Conservation (phyloP, 1,140 invertebrate species). For the Nasonia vitripennis region DNA sequence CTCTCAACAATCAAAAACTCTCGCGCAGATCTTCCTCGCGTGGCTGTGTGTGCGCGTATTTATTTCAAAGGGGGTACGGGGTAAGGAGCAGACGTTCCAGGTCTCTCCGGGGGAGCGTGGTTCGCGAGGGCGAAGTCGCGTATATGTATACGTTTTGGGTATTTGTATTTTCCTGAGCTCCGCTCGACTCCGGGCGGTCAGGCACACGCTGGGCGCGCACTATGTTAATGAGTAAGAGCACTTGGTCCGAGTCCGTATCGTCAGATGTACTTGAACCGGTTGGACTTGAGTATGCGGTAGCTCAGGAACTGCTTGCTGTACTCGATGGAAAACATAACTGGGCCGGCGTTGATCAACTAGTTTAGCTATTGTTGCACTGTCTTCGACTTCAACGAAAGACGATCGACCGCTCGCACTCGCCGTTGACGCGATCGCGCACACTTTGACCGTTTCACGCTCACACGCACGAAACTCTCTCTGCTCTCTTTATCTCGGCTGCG, state of each 20-base stretch:
- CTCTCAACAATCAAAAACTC: constrained; percentile 28
- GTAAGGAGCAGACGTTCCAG: constrained; percentile 69
- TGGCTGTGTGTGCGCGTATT: not conserved
- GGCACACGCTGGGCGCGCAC: constrained; percentile 54
- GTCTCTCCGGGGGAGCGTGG: constrained; percentile 58
- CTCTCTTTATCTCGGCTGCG: not conserved
- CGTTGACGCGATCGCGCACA: not conserved
- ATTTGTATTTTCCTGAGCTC: constrained; percentile 52
- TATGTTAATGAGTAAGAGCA: constrained; percentile 57
- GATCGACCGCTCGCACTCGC: not conserved
- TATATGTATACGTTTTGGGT: not conserved
- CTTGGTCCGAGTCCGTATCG: constrained; percentile 74
- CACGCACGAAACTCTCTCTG: not conserved
- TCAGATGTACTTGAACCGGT: constrained; percentile 75
- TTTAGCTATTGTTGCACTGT: not conserved
- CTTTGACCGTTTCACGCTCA: not conserved
- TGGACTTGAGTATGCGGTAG: constrained; percentile 75
- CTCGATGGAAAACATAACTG: constrained; percentile 74
- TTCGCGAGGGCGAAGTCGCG: not conserved
- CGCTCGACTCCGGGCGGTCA: constrained; percentile 36
- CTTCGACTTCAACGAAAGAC: not conserved
- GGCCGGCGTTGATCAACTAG: constrained; percentile 54
- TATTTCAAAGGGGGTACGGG: not conserved
- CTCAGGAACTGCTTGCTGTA: constrained; percentile 75
- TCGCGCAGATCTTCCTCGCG: not conserved